Evolutionary conservation across 2,797 vertebrate genomes (phyloP).

Genomic region (Lates japonicus): DNA sequence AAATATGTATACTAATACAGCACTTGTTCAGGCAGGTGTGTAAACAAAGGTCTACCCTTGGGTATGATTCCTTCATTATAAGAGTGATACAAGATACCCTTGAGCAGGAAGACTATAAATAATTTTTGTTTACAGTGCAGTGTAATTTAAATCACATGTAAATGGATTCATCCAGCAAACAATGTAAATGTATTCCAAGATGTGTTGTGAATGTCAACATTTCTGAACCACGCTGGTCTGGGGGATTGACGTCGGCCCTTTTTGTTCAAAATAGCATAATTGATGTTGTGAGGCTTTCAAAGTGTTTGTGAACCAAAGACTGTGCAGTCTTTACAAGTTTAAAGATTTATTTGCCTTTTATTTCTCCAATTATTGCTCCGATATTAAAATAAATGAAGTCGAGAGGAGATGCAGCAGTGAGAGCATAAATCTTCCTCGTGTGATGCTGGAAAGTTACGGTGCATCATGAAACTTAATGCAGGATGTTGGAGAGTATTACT

Average conservation of each 20-base stretch:
- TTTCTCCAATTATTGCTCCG: slow-evolving; percentile 35
- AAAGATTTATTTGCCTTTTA: slow-evolving; percentile 41
- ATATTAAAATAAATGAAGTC: slow-evolving; percentile 37
- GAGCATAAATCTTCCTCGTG: slow-evolving; percentile 30
- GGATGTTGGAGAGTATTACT: neutral
- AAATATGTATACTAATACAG: neutral
- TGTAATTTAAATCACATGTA: slow-evolving; percentile 47
- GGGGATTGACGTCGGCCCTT: neutral
- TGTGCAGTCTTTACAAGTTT: neutral
- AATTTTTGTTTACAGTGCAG: slow-evolving; percentile 28
- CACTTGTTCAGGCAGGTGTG: neutral
- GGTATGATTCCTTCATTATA: slow-evolving; percentile 20
- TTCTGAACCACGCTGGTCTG: slow-evolving; percentile 9
- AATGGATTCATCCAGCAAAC: slow-evolving; percentile 26
- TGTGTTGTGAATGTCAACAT: slow-evolving; percentile 23
- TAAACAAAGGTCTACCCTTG: slow-evolving; percentile 37
- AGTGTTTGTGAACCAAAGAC: slow-evolving; percentile 26
- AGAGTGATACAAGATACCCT: slow-evolving; percentile 26
- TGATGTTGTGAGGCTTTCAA: slow-evolving; percentile 32
- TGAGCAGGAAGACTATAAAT: slow-evolving; percentile 45
- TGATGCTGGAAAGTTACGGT: slow-evolving; percentile 6
- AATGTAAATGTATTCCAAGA: slow-evolving; percentile 32
- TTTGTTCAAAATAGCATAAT: slow-evolving; percentile 20
- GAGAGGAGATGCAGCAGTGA: neutral
- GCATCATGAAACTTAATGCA: slow-evolving; percentile 24